Base-by-base conservation (phyloP, 1,140 invertebrate species). In the Druon quercuslanigerum region DNA sequence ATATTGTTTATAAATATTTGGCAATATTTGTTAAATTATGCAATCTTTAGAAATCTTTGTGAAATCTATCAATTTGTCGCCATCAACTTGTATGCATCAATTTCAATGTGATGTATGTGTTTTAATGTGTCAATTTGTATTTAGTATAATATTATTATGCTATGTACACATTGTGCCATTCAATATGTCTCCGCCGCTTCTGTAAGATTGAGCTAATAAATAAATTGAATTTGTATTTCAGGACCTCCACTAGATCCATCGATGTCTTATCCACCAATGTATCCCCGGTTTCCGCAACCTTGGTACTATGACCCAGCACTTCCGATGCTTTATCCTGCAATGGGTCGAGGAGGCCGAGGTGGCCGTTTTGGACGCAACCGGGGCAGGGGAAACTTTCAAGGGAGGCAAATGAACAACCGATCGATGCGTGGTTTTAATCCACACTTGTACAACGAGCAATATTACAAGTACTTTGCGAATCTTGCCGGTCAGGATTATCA, bases 381-480 rank as follows among this genome's bases (percentile, higher is more conserved):
- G 75, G 80, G 84, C 50, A 79, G 82, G 3, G 79, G 80, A 16
- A 81, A 84, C 52, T 40, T 60, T 14, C 78, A 73, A 71, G 11
- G 76, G 77, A 76, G 79, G 83, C 51, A 80, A 79, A 8, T 78
- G 80, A 17, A 81, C 83, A 56, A 50, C 56, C 19, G 76, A 54
- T 86, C 9, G 83, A 84, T 19, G 51, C 82, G 60, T n/a, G 60
- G 60, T 0, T 86, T 87, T 40, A 88, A 87, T 79, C 86, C 88
- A 3, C 87, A 87, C 57, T 74, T 90, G n/a, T 87, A 89, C 75
- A 90, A 92, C 75, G 87, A 91, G 54, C 87, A 91, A 73, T 91
- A 91, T 73, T 90, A 91, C 75, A 89, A 90, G 72, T 91, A 92
- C 46, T 91, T 91, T 66, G 89, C 90, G 1, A 90, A 87, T 80